Percentiles rank a stretch among this genome's conserved stretches.
Conservation (phyloP, 2,888 invertebrate species). For the Villa cingulata region DNA sequence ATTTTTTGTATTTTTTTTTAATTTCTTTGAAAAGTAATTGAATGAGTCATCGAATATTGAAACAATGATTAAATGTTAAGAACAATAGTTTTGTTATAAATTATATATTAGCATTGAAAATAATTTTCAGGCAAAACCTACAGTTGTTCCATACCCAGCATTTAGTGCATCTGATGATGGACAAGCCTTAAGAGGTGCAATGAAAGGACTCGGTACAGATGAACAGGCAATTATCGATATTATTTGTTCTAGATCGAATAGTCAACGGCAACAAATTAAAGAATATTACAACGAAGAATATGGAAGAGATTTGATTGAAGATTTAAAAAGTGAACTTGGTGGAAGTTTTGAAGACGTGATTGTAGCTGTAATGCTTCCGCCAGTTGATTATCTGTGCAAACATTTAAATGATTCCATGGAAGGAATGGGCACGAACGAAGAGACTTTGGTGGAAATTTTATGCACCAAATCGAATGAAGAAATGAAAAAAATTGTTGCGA, state of each 20-base stretch:
- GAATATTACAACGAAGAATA: constrained; percentile 45
- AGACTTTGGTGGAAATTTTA: constrained; percentile 58
- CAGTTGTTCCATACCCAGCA: not conserved
- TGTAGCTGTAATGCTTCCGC: constrained; percentile 52
- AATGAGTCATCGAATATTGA: too few species aligned
- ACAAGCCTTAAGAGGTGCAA: constrained; percentile 46
- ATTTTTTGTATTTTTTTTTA: too few species aligned
- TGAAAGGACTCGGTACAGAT: constrained; percentile 59
- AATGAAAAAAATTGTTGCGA: constrained; percentile 44
- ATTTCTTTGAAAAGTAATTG: too few species aligned
- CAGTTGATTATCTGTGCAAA: constrained; percentile 54
- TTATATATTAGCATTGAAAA: too few species aligned
- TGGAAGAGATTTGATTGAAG: constrained; percentile 47
- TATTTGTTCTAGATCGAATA: constrained; percentile 50
- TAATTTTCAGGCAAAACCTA: not conserved
- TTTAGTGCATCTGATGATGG: constrained; percentile 52
- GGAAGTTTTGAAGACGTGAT: constrained; percentile 63
- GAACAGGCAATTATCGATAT: constrained; percentile 60
- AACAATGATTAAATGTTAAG: too few species aligned
- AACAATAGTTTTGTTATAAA: too few species aligned
- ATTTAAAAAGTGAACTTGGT: constrained; percentile 56
- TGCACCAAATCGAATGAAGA: constrained; percentile 55
- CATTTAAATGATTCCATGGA: constrained; percentile 59
- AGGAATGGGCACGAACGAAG: constrained; percentile 60
- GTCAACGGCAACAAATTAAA: constrained; percentile 55